Evolutionary conservation across 2,888 invertebrate genomes (phyloP).

Genomic region (Pardosa pseudoannulata): DNA sequence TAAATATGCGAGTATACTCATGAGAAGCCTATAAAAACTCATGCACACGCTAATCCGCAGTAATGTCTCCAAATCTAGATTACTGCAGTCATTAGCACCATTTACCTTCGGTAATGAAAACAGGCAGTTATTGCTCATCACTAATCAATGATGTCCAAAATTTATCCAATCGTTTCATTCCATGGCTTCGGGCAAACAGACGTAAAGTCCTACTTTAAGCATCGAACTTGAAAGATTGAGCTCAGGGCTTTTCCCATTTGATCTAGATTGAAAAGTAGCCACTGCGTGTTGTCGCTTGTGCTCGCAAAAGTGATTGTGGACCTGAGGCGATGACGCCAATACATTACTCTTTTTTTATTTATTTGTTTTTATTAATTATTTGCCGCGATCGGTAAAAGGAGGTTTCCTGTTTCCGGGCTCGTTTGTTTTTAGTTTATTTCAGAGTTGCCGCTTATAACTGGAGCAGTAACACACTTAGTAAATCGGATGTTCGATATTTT

Average conservation of each 20-base stretch:
- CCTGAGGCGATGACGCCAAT: neutral
- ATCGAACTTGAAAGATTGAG: neutral
- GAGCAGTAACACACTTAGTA: neutral
- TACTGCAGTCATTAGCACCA: neutral
- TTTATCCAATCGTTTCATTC: neutral
- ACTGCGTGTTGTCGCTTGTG: no score
- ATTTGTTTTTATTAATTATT: neutral
- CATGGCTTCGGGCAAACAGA: no score
- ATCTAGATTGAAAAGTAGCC: neutral
- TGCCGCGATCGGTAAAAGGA: conserved; percentile 11
- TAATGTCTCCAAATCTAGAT: neutral
- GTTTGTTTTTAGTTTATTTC: neutral
- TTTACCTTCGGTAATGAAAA: neutral
- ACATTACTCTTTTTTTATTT: neutral
- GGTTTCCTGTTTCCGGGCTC: conserved; percentile 12
- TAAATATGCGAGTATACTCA: no score
- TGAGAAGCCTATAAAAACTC: no score
- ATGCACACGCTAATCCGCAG: no score
- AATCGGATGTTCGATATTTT: conserved; percentile 6
- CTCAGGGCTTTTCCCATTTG: neutral
- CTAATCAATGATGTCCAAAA: neutral
- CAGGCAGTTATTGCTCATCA: neutral
- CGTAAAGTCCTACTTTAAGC: neutral
- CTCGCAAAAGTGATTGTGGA: neutral
- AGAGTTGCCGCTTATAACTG: neutral